Evolutionary conservation across 2,113 vertebrate species (phyloP).

Genomic region (Pavo muticus): DNA sequence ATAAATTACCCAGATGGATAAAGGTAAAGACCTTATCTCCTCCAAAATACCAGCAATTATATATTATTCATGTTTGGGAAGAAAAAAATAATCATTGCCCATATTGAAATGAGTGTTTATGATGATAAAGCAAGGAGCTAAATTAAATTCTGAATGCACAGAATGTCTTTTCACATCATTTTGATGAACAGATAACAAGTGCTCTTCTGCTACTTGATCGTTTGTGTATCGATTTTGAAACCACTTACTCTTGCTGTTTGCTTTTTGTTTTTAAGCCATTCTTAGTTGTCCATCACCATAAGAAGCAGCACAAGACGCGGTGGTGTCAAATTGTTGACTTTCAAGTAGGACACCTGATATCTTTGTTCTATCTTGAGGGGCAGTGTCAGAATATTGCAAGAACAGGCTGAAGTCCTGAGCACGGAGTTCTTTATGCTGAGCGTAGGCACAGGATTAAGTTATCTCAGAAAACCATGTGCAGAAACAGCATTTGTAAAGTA

Average conservation of each 20-base stretch:
- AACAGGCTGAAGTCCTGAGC: not conserved
- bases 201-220: slow-evolving; percentile 81
- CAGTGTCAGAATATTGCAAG: slow-evolving; percentile 3
- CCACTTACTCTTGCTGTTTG: slow-evolving; percentile 81
- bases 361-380: slow-evolving; percentile 30
- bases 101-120: slow-evolving; percentile 83
- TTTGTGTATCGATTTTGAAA: slow-evolving; percentile 86
- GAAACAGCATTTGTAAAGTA: not conserved
- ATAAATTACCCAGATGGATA: slow-evolving; percentile 79
- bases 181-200: slow-evolving; percentile 77
- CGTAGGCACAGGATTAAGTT: not conserved
- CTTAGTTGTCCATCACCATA: slow-evolving; percentile 80
- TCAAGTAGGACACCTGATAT: slow-evolving; percentile 39
- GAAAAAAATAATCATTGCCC: slow-evolving; percentile 77
- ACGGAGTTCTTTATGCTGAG: not conserved
- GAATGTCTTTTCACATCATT: slow-evolving; percentile 71
- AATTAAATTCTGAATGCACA: slow-evolving; percentile 71
- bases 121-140: slow-evolving; percentile 79
- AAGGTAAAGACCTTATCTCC: slow-evolving; percentile 82
- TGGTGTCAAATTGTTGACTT: slow-evolving; percentile 72
- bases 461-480: not conserved
- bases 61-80: slow-evolving; percentile 87
- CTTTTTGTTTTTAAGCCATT: slow-evolving; percentile 77
- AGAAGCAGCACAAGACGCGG: slow-evolving; percentile 67
- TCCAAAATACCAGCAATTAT: slow-evolving; percentile 87